Base-by-base conservation (phyloP, 2,113 vertebrate species). In the Pavo muticus region DNA sequence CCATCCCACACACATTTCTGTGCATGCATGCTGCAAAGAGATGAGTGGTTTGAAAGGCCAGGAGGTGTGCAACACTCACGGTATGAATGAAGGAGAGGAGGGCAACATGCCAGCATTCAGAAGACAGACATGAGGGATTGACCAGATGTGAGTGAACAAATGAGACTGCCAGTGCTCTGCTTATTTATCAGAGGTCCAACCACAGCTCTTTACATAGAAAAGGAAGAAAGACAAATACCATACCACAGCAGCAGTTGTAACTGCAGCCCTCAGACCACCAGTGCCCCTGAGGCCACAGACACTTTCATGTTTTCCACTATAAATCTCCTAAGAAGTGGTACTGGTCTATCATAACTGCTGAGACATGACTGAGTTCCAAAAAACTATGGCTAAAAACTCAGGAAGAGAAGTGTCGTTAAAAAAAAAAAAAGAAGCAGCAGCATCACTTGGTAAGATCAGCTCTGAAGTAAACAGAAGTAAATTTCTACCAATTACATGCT, bases 1-100 rank as follows among this genome's bases (percentile, higher is more conserved):
- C 25, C 39, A 48, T 11, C 8, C 18, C n/a, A 65, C 39, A 8
- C 5, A 10, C 11, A 13, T 11, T 1, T 0, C 68, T 50, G 6
- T 18, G 21, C 23, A 25, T 14, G 24, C 27, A 32, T 6, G 44
- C 40, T 50, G 32, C 30, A 45, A 57, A 48, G 40, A 18, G 57
- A 64, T 42, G 42, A 68, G 48, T 52, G 59, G n/a, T 60, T 47
- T 76, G 32, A 30, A 45, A 47, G 73, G 35, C 18, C 24, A 61
- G 24, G 27, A 47, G 57, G 20, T 47, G 24, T 37, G 24, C 35
- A 76, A 60, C 35, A 24, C 17, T 57, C 44, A 57, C 39, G 30
- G 17, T 4, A 27, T 17, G 40, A 87, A 25, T 6, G 4, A 72
- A 16, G 59, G 24, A 69, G 37, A 37, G 14, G 30, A 27, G 54